phyloP scores from a whole-genome alignment of 1,140 invertebrate genomes.

The Drosophila pectinifera region DNA sequence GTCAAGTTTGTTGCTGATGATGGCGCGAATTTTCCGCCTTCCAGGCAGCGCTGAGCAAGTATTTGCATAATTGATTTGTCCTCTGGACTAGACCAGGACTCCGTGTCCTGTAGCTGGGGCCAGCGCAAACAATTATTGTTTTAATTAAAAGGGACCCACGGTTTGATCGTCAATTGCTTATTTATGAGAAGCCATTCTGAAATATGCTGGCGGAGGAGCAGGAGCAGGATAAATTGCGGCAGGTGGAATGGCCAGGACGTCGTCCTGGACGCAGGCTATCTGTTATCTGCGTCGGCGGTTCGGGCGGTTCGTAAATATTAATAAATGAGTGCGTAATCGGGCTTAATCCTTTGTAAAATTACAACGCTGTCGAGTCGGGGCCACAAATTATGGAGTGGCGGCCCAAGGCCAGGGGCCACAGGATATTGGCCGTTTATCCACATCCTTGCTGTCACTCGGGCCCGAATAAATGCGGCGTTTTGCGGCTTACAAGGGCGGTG shows the following conservation, averaged over 20 bases:
- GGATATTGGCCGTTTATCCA: constrained; percentile 63
- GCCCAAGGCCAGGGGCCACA: constrained; percentile 44
- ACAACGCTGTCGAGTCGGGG: constrained; percentile 48
- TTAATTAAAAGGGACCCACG: constrained; percentile 58
- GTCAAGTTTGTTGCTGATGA: constrained; percentile 40
- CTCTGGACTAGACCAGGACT: constrained; percentile 16
- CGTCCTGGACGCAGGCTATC: constrained; percentile 30
- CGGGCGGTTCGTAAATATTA: constrained; percentile 75
- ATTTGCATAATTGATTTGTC: constrained; percentile 69
- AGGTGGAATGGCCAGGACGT: constrained; percentile 16
- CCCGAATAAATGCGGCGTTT: constrained; percentile 50
- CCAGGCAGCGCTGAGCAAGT: constrained; percentile 10
- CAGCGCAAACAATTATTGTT: constrained; percentile 57
- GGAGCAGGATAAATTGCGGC: constrained; percentile 26
- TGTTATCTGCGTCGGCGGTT: constrained; percentile 62
- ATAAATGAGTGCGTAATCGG: constrained; percentile 81
- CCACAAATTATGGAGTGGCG: constrained; percentile 61
- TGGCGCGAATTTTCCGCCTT: constrained; percentile 46
- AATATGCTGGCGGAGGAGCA: constrained; percentile 22
- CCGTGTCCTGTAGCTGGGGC: constrained; percentile 9
- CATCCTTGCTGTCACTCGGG: constrained; percentile 38
- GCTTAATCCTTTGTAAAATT: constrained; percentile 82
- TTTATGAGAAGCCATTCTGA: constrained; percentile 50
- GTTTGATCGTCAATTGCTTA: constrained; percentile 47
- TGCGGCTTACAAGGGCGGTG: constrained; percentile 18